These are phyloP conservation scores for Achatina immaculata DNA, from an alignment of 1,140 invertebrate genomes.

Conservation along the genomic window DNA sequence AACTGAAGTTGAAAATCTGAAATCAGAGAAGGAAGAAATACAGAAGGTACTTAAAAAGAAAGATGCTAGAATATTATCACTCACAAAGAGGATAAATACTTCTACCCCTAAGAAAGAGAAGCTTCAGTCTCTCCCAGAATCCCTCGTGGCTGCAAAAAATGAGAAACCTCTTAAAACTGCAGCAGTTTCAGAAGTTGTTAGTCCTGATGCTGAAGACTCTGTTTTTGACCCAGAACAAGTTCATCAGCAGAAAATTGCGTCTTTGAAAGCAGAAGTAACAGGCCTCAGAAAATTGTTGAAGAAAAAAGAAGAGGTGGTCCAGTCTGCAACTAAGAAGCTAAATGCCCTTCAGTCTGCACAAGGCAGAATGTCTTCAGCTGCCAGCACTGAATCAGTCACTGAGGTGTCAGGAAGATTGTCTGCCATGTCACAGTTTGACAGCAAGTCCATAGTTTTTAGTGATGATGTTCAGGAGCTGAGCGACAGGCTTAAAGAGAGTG, in stretches of 20 bases:
- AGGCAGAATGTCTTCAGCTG: constrained; percentile 13
- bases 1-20: constrained; percentile 22
- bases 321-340: constrained; percentile 34
- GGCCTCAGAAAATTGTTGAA: constrained; percentile 32
- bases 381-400: constrained; percentile 26
- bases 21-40: constrained; percentile 43
- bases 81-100: constrained; percentile 39
- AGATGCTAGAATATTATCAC: constrained; percentile 40
- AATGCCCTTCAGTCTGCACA: constrained; percentile 10
- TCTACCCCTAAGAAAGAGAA: constrained; percentile 31
- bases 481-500: constrained; percentile 25
- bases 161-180: not conserved
- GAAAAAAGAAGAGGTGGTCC: constrained; percentile 42
- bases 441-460: not conserved
- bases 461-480: constrained; percentile 26
- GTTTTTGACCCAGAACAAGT: not conserved
- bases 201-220: not conserved
- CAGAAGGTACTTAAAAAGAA: constrained; percentile 48
- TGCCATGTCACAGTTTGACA: constrained; percentile 7
- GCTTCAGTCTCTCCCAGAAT: constrained; percentile 20
- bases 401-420: constrained; percentile 10
- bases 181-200: not conserved
- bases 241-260: constrained; percentile 10
- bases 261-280: constrained; percentile 32
- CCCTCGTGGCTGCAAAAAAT: not conserved